These are phyloP conservation scores for Hirtodrosophila cameraria DNA, from an alignment of 2,888 invertebrate genomes.

Conservation along the genomic window DNA sequence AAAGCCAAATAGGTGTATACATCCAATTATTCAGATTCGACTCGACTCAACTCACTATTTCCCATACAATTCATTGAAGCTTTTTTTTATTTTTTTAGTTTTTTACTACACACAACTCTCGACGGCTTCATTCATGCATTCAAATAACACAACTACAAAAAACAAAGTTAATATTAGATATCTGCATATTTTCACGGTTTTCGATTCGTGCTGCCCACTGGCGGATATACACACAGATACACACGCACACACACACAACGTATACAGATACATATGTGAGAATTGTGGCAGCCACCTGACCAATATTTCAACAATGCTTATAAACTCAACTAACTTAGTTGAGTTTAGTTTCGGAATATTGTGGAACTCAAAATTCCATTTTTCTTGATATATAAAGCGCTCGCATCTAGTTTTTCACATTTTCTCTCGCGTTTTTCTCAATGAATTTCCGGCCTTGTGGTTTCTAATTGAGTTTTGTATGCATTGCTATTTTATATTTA, in stretches of 20 bases:
- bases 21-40: constrained; percentile 45
- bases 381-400: too few species aligned
- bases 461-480: constrained; percentile 43
- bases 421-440: neutral
- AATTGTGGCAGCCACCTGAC: constrained; percentile 59
- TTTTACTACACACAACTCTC: constrained; percentile 24
- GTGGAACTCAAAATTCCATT: too few species aligned
- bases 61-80: neutral
- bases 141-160: too few species aligned
- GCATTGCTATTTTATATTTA: constrained; percentile 13
- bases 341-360: too few species aligned
- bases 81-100: constrained; percentile 4
- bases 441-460: constrained; percentile 32
- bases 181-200: constrained; percentile 77
- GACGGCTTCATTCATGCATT: constrained; percentile 73
- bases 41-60: too few species aligned
- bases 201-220: constrained; percentile 69
- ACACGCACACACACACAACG: constrained; percentile 12
- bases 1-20: neutral
- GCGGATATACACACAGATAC: constrained; percentile 56
- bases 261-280: constrained; percentile 19
- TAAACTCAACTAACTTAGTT: too few species aligned
- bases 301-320: constrained; percentile 54
- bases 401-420: constrained; percentile 2
- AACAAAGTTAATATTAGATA: constrained; percentile 77